A percentile compares a stretch with the other conserved stretches of the same genome.
These are phyloP conservation scores for Alligator sinensis DNA, from an alignment of 2,113 vertebrate genomes.

Conservation along the genomic window DNA sequence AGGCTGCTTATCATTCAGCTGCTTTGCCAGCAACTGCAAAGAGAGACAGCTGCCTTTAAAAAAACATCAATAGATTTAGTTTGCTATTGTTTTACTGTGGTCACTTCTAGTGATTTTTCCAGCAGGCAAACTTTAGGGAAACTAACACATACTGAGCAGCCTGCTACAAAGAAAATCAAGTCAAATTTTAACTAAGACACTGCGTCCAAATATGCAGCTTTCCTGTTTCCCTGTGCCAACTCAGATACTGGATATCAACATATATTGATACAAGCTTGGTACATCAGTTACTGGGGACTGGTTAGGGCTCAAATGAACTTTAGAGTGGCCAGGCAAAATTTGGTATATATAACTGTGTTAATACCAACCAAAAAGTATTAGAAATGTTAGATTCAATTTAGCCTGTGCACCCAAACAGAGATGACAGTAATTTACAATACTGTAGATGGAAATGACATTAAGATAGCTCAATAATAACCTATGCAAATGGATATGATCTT, in stretches of 20 bases:
- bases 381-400: rapidly evolving
- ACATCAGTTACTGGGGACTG: rapidly evolving
- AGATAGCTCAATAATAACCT: not conserved
- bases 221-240: not conserved
- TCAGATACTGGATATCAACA: not conserved
- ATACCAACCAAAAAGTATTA: not conserved
- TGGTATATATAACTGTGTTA: not conserved
- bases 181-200: not conserved
- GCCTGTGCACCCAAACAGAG: not conserved
- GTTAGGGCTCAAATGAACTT: not conserved
- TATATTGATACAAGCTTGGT: not conserved
- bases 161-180: not conserved
- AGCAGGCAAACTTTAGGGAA: not conserved
- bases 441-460: rapidly evolving
- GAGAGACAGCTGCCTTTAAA: not conserved
- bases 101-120: not conserved
- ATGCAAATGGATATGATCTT: not conserved
- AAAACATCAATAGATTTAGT: not conserved
- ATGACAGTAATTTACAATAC: rapidly evolving
- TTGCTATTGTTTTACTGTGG: not conserved
- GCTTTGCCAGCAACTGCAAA: not conserved
- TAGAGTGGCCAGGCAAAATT: not conserved
- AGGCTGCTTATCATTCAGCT: not conserved
- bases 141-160: not conserved
- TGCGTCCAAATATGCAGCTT: not conserved